Conservation (phyloP, 2,797 vertebrate genomes). For the Monodelphis domestica region DNA sequence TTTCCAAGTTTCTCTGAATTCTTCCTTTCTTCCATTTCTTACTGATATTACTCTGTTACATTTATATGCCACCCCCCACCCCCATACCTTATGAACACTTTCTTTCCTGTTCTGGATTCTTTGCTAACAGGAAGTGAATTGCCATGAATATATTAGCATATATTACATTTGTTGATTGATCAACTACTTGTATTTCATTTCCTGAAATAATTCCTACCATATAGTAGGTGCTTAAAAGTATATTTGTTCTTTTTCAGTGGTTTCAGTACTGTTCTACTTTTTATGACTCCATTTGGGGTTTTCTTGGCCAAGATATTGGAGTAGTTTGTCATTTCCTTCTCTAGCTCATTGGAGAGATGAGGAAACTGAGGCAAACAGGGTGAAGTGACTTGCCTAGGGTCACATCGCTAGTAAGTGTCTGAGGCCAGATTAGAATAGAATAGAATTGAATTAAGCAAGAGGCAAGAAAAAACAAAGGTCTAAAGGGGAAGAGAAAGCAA, state of each 20-base stretch:
- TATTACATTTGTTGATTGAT: background rate
- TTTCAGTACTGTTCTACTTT: background rate
- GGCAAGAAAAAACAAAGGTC: background rate
- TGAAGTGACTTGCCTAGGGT: too few species aligned
- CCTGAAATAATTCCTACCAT: background rate
- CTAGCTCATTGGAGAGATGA: too few species aligned
- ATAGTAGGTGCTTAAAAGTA: too few species aligned
- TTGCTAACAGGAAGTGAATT: background rate
- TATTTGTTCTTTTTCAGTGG: background rate
- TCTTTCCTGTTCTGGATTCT: background rate
- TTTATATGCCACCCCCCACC: background rate
- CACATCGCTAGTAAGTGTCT: background rate
- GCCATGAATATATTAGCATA: background rate
- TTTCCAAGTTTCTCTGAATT: background rate
- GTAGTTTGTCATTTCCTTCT: too few species aligned
- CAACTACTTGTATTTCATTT: background rate
- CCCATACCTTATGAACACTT: background rate
- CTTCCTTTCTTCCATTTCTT: background rate
- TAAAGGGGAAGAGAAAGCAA: conserved; percentile 3
- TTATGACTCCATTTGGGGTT: too few species aligned
- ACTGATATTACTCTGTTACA: background rate
- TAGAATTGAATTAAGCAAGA: background rate
- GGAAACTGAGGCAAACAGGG: too few species aligned
- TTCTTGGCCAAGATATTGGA: too few species aligned
- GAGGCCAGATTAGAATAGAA: background rate